phyloP scores from a whole-genome alignment of 2,113 vertebrate genomes.

The Grammomys surdaster region DNA sequence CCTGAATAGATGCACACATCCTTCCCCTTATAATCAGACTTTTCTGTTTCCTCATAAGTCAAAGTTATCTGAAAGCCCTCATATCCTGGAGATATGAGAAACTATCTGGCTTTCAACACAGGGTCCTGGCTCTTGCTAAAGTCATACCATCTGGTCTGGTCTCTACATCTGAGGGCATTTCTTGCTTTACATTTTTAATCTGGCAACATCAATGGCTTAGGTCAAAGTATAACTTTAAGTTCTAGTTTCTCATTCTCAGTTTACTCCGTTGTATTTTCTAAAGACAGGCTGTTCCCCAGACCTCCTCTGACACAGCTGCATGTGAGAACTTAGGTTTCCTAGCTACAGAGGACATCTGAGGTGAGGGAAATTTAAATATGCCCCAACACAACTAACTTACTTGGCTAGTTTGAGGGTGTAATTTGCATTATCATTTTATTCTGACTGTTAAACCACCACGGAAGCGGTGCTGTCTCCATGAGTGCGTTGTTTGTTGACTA shows the following conservation, averaged over 20 bases:
- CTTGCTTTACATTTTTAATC: constrained; percentile 27
- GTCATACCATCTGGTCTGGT: constrained; percentile 16
- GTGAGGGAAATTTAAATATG: background rate
- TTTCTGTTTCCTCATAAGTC: constrained; percentile 24
- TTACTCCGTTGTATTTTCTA: background rate
- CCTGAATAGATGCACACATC: background rate
- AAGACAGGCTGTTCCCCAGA: background rate
- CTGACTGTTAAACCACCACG: background rate
- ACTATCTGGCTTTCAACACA: constrained; percentile 19
- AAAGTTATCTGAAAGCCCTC: background rate
- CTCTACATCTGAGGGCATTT: background rate
- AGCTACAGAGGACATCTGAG: background rate
- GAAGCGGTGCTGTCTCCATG: constrained; percentile 19
- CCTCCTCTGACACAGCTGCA: background rate
- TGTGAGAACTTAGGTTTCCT: background rate
- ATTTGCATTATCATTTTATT: constrained; percentile 34
- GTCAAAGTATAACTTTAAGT: background rate
- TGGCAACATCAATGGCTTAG: constrained; percentile 7
- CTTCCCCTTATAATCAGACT: background rate
- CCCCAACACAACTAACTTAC: background rate
- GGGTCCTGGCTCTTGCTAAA: background rate
- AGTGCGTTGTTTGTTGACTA: background rate
- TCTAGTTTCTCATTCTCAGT: background rate
- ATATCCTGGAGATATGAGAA: background rate
- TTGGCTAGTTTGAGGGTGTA: constrained; percentile 45